These are phyloP conservation scores for Myiozetetes cayanensis DNA, from an alignment of 2,113 vertebrate species.

Conservation along the genomic window DNA sequence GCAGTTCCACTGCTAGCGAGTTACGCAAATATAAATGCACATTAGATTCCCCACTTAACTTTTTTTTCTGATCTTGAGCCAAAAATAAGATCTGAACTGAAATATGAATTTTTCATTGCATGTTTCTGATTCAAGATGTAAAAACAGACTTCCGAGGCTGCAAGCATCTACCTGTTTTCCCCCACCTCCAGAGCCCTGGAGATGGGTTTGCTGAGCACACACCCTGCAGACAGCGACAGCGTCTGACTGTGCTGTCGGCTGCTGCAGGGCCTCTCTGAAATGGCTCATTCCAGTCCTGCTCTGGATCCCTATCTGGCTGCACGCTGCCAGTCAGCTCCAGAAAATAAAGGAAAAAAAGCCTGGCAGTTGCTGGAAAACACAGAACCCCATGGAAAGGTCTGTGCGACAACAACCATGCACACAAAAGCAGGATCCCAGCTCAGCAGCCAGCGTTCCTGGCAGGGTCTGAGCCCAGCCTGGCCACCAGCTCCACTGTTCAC, in stretches of 20 bases:
- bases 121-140: constrained; percentile 49
- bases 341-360: neutral
- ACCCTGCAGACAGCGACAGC: constrained; percentile 1
- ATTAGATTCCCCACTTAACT: constrained; percentile 63
- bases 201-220: constrained; percentile 37
- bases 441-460: neutral
- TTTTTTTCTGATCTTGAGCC: constrained; percentile 62
- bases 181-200: constrained; percentile 3
- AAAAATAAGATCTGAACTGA: constrained; percentile 62
- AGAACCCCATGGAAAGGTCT: neutral
- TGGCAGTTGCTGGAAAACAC: neutral
- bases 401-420: accelerated
- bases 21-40: constrained; percentile 67
- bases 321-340: neutral
- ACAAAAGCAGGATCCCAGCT: neutral
- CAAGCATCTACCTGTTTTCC: constrained; percentile 22
- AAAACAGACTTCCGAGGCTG: constrained; percentile 21
- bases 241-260: neutral
- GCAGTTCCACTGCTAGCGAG: constrained; percentile 52
- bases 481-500: accelerated
- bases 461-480: neutral
- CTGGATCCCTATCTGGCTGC: neutral
- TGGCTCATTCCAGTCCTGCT: neutral
- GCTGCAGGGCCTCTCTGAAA: neutral
- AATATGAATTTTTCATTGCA: constrained; percentile 66